Percentiles rank a stretch among this genome's conserved stretches.
These are phyloP conservation scores for Nibea coibor DNA, from an alignment of 2,113 vertebrate genomes.

Conservation along the genomic window DNA sequence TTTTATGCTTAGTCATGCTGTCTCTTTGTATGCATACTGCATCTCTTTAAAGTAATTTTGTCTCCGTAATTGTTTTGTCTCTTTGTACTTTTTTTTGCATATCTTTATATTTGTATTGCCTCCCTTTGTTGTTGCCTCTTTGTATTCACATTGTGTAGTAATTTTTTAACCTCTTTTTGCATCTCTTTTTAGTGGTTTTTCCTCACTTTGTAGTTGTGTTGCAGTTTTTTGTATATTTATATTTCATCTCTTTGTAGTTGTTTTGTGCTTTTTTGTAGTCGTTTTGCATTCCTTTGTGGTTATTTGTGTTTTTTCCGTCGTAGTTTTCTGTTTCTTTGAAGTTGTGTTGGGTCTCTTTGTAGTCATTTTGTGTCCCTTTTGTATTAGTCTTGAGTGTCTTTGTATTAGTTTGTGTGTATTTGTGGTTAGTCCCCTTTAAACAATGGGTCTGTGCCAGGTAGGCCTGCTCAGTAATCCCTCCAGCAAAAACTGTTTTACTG, in stretches of 20 bases:
- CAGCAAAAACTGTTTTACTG: background rate
- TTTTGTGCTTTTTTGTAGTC: accelerated
- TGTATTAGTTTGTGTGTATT: background rate
- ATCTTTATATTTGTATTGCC: background rate
- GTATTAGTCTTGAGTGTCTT: background rate
- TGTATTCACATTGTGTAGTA: too few relatives aligned
- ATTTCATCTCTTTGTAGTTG: background rate
- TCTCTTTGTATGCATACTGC: background rate
- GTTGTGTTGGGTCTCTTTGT: background rate
- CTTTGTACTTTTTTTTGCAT: background rate
- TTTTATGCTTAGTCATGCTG: background rate
- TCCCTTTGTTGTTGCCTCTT: background rate
- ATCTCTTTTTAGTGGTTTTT: background rate
- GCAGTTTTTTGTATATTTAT: too few relatives aligned
- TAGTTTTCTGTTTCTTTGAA: background rate
- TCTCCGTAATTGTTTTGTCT: background rate
- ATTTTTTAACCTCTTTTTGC: background rate
- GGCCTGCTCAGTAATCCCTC: background rate
- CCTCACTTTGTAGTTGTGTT: background rate
- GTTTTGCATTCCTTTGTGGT: background rate
- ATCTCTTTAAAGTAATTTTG: background rate
- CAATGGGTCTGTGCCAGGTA: background rate
- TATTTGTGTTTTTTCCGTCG: background rate
- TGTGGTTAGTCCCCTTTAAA: background rate
- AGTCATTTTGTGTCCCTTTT: background rate